These are phyloP conservation scores for Psittacula cyanocephala DNA, from an alignment of 2,113 vertebrate genomes.

Conservation along the genomic window DNA sequence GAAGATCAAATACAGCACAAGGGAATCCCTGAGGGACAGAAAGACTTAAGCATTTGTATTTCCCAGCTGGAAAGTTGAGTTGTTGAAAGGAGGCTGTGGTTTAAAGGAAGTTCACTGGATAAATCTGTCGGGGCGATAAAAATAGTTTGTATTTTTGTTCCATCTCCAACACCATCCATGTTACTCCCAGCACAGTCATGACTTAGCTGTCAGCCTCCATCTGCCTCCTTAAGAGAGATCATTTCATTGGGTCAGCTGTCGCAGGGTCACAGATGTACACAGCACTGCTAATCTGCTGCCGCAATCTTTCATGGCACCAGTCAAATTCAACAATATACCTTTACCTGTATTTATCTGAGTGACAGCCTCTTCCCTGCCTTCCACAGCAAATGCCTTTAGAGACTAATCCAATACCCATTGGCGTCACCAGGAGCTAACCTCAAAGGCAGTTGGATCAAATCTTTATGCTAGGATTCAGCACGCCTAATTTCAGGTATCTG, in stretches of 20 bases:
- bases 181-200: constrained; percentile 56
- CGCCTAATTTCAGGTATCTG: not conserved
- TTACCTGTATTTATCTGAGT: not conserved
- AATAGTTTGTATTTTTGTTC: constrained; percentile 68
- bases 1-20: constrained; percentile 24
- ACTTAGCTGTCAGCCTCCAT: constrained; percentile 59
- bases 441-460: not conserved
- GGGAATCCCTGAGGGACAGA: constrained; percentile 22
- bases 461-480: not conserved
- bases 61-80: constrained; percentile 67
- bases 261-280: constrained; percentile 64
- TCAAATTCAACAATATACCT: not conserved
- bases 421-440: not conserved
- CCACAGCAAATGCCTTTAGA: not conserved
- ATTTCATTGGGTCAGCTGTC: constrained; percentile 74
- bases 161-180: constrained; percentile 70
- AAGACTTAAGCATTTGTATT: constrained; percentile 30
- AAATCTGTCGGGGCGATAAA: constrained; percentile 80
- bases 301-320: not conserved
- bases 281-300: constrained; percentile 46
- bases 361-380: not conserved
- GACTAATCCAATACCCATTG: not conserved
- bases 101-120: constrained; percentile 72
- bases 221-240: constrained; percentile 74
- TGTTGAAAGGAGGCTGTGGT: constrained; percentile 76